phyloP scores from a whole-genome alignment of 1,140 invertebrate species.

The Habropoda laboriosa region DNA sequence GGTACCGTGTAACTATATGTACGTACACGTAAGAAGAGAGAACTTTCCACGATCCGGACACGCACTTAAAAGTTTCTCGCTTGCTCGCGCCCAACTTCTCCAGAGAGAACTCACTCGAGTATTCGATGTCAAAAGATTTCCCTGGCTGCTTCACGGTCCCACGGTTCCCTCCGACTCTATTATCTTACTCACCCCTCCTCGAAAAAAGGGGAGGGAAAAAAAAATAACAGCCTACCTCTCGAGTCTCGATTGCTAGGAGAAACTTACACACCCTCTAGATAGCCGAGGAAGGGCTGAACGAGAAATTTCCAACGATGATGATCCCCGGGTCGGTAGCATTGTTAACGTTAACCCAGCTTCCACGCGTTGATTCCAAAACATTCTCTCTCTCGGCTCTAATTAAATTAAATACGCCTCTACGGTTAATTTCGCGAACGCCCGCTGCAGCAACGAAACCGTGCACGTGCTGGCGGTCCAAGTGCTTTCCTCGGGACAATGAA shows the following conservation, averaged over 20 bases:
- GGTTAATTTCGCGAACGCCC: constrained; percentile 54
- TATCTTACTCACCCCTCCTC: background rate
- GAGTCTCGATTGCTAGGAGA: too few relatives aligned
- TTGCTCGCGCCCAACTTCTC: background rate
- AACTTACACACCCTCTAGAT: too few relatives aligned
- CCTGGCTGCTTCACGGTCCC: constrained; percentile 1
- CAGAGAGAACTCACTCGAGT: background rate
- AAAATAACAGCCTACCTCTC: too few relatives aligned
- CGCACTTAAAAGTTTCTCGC: constrained; percentile 32
- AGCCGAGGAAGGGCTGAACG: too few relatives aligned
- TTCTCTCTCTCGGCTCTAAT: constrained; percentile 42
- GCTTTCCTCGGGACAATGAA: constrained; percentile 46
- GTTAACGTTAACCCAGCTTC: background rate
- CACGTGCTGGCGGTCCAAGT: constrained; percentile 37
- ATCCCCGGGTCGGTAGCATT: too few relatives aligned
- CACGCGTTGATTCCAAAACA: constrained; percentile 45
- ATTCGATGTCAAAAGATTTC: background rate
- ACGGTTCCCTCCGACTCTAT: background rate
- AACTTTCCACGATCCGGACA: constrained; percentile 21
- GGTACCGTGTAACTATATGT: background rate
- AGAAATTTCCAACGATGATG: constrained; percentile 11
- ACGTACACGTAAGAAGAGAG: background rate
- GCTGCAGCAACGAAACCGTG: constrained; percentile 33
- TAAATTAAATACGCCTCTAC: constrained; percentile 51
- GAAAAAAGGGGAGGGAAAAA: too few relatives aligned